A percentile compares a stretch with the other conserved stretches of the same genome.
These are phyloP conservation scores for Scytalopus superciliaris DNA, from an alignment of 2,113 vertebrate species.

Conservation along the genomic window DNA sequence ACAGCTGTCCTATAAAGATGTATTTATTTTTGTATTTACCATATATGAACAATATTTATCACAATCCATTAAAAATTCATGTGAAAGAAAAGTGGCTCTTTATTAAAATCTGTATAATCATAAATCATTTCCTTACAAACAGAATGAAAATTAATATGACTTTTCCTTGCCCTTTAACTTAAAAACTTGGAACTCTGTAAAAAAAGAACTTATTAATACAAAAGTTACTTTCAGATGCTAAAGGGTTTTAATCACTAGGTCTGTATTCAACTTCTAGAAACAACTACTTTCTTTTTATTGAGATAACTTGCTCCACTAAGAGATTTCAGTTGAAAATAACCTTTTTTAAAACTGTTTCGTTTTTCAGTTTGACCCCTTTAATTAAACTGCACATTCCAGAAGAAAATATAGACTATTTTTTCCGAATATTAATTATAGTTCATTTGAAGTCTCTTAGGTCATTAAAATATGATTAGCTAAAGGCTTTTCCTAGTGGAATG, in stretches of 20 bases:
- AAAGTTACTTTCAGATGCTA: neutral
- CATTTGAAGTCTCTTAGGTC: neutral
- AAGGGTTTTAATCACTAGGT: neutral
- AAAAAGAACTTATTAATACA: neutral
- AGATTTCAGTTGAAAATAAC: neutral
- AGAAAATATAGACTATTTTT: neutral
- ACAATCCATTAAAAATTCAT: neutral
- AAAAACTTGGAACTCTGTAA: neutral
- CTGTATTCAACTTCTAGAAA: neutral
- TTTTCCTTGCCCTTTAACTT: neutral
- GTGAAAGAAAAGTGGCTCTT: neutral
- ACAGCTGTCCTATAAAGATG: neutral
- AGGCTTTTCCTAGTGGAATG: conserved; percentile 19
- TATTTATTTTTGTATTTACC: neutral
- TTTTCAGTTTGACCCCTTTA: conserved; percentile 2
- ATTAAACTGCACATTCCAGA: neutral
- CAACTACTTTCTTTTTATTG: neutral
- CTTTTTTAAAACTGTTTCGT: neutral
- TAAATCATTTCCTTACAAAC: neutral
- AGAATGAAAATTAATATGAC: neutral
- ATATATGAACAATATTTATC: neutral
- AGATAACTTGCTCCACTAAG: neutral
- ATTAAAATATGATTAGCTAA: conserved; percentile 49
- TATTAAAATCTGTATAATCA: neutral
- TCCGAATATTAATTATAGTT: conserved; percentile 31